Evolutionary conservation across 2,888 invertebrate genomes (phyloP), one percentile per base, ranked within the genome.

Genomic region (Hemicrepidius hirtus): DNA sequence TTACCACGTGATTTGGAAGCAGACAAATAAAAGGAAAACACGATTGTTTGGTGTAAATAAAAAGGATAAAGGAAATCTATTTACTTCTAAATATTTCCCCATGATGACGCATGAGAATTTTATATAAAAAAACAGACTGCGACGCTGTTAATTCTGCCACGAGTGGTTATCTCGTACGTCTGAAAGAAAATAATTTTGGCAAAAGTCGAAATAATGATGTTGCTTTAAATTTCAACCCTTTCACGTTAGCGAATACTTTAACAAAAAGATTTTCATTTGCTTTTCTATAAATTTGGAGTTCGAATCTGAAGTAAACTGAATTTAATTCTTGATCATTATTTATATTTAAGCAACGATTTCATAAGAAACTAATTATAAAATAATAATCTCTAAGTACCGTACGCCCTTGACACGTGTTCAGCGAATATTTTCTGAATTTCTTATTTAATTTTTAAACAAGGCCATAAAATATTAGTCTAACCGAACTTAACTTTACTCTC

Each of bases 371-470:
- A 44, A 44, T 44, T 44, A 44, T 16, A 44, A 44, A 44, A 18
- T 44, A 44, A 44, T 44, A 44, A 44, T 13, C 44, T 44, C 18
- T 9, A 41, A 41, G 32, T 32, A 13, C 41, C 18, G 13, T 44
- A 44, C 44, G 44, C 44, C 44, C 44, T 44, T 44, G 44, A 44
- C 44, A 44, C 44, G 44, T 44, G 44, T 18, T 44, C 18, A 13
- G 18, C 16, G 44, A 44, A 44, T 16, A 44, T 44, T 44, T n/a
- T 44, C 16, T 9, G 44, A 44, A 16, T 18, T 44, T 44, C 16
- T 16, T 44, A 44, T 9, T 16, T 44, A 44, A 44, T 18, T 18
- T 44, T 44, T 16, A 3, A 9, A 44, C 44, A 44, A 44, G 44
- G 44, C 18, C 18, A 16, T 7, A 41, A 13, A 41, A n/a, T 41